These are phyloP conservation scores for Syrrhaptes paradoxus DNA, from an alignment of 2,113 vertebrate genomes.

Conservation along the genomic window DNA sequence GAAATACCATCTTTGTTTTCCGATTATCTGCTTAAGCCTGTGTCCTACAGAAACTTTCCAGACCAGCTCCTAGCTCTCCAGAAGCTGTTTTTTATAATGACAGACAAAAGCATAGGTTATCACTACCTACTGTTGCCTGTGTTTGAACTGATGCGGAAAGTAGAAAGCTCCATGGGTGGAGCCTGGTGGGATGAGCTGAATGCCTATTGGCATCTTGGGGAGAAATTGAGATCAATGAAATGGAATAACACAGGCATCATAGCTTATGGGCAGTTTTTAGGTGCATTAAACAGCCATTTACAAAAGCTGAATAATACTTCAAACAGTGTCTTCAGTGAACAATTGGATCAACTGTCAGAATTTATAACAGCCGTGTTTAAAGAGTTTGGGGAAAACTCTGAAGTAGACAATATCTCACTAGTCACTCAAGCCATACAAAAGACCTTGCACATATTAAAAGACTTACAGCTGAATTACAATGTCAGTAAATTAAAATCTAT, in stretches of 20 bases:
- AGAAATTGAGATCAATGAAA: constrained; percentile 22
- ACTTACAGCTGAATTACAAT: constrained; percentile 40
- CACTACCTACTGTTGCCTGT: constrained; percentile 29
- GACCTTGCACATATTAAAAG: constrained; percentile 35
- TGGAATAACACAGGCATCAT: neutral
- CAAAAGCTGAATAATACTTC: constrained; percentile 1
- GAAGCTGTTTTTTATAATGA: neutral
- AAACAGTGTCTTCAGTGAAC: neutral
- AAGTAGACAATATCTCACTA: constrained; percentile 17
- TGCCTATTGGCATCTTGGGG: neutral
- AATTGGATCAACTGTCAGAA: constrained; percentile 20
- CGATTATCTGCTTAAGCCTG: neutral
- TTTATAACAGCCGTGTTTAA: neutral
- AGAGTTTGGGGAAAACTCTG: constrained; percentile 33
- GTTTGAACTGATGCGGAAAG: constrained; percentile 30
- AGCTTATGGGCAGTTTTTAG: constrained; percentile 31
- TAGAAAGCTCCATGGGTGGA: constrained; percentile 26
- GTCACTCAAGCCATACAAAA: constrained; percentile 33
- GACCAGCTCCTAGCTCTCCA: constrained; percentile 25
- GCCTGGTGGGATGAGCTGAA: constrained; percentile 41
- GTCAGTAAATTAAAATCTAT: constrained; percentile 40
- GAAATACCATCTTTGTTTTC: neutral
- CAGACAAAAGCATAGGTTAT: neutral
- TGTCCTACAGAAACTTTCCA: neutral
- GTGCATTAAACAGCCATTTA: constrained; percentile 26